A percentile compares a stretch with the other conserved stretches of the same genome.
phyloP scores from a whole-genome alignment of 2,797 vertebrate species.

The Myotis daubentonii region DNA sequence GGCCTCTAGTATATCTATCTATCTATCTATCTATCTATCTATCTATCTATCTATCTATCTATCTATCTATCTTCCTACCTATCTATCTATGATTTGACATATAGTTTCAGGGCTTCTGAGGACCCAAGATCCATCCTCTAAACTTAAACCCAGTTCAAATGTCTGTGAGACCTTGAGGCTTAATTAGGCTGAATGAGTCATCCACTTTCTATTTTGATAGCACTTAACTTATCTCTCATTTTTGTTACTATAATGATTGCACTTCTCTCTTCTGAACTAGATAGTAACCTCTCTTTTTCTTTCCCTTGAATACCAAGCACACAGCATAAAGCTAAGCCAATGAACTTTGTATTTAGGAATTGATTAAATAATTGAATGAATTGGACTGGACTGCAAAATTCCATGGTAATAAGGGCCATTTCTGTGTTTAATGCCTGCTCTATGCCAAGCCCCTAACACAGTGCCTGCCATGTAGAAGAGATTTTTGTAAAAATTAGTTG shows the following conservation, averaged over 20 bases:
- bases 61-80: too few species aligned
- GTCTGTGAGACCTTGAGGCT: neutral
- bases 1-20: too few species aligned
- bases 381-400: slow-evolving; percentile 29
- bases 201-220: neutral
- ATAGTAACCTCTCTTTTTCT: neutral
- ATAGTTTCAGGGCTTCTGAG: neutral
- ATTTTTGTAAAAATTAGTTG: slow-evolving; percentile 23
- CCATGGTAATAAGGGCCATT: neutral
- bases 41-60: too few species aligned
- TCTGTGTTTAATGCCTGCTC: neutral
- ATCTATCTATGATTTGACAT: neutral
- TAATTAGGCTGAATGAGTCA: neutral
- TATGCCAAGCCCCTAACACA: neutral
- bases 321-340: neutral
- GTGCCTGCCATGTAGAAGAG: neutral
- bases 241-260: neutral
- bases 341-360: slow-evolving; percentile 13
- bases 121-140: neutral
- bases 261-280: neutral
- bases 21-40: too few species aligned
- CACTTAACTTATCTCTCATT: neutral
- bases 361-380: slow-evolving; percentile 48
- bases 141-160: slow-evolving; percentile 15
- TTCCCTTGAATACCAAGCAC: neutral